Evolutionary conservation across 2,888 invertebrate genomes (phyloP).

Genomic region (Aporophyla lueneburgensis): DNA sequence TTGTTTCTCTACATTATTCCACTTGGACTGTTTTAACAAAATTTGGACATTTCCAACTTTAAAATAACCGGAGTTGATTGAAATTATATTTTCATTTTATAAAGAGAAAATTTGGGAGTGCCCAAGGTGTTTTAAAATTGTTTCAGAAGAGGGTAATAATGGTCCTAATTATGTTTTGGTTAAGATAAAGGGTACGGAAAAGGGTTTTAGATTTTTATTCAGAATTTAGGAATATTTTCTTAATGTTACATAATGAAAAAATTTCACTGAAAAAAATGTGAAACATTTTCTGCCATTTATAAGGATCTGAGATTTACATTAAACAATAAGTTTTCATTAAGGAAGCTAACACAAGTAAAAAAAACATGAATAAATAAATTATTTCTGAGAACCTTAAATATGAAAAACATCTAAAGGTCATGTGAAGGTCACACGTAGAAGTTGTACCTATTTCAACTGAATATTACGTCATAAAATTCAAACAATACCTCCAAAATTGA

Average conservation of each 20-base stretch:
- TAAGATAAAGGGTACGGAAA: slow-evolving; percentile 21
- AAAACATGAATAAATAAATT: background rate
- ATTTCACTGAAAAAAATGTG: background rate
- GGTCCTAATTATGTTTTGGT: slow-evolving; percentile 40
- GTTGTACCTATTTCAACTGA: background rate
- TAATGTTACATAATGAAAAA: background rate
- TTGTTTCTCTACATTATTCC: slow-evolving; percentile 19
- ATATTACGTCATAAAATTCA: background rate
- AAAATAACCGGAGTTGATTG: slow-evolving; percentile 46
- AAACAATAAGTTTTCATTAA: background rate
- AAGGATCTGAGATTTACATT: background rate
- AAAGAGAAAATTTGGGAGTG: slow-evolving; percentile 23
- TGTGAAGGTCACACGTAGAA: background rate
- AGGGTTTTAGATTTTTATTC: slow-evolving; percentile 30
- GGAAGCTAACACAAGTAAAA: too few relatives aligned
- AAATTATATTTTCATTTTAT: slow-evolving; percentile 41
- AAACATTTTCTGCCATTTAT: background rate
- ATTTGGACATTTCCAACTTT: slow-evolving; percentile 37
- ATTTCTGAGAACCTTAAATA: background rate
- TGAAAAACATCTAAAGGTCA: background rate
- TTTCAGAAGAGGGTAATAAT: slow-evolving; percentile 30
- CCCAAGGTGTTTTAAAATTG: slow-evolving; percentile 49
- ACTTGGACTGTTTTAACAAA: slow-evolving; percentile 18
- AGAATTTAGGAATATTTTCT: background rate
- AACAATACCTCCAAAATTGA: slow-evolving; percentile 3